Base-by-base conservation (phyloP, 1,140 invertebrate species). In the Triops cancriformis region DNA sequence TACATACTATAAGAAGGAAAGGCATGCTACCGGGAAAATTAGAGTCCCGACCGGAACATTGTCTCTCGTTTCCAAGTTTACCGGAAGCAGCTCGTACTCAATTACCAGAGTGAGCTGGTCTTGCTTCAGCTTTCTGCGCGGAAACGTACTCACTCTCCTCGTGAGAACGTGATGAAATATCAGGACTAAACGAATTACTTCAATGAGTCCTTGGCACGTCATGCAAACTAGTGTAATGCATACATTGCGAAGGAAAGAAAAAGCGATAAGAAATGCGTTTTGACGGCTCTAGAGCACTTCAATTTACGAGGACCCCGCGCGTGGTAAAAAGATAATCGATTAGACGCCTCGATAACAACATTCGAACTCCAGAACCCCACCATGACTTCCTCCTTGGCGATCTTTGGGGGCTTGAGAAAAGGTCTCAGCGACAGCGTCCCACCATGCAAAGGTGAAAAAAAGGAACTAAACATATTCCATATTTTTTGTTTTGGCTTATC, bases 221-320 rank as follows among this genome's bases (percentile, higher is more conserved):
- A 18, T 64, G 51, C n/a, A 64, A 64, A 64, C 18, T 64, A 12
- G 51, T 64, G 23, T 64, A 23, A n/a, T 18, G 18, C 51, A 64
- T n/a, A 18, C 23, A 64, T 64, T 64, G 2, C 45, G 45, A 64
- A 64, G 23, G 23, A 64, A 64, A 14, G 23, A 6, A 23, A 64
- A 11, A 64, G n/a, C 18, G 51, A 64, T n/a, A 64, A 64, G 18
- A 23, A 23, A 23, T 64, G 18, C 4, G 51, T 23, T 23, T 64
- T 64, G 51, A 64, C 51, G 51, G 51, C 51, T 64, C 51, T 14
- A 23, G 51, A 64, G 51, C 51, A 64, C 51, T 6, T 64, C 51
- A 64, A 64, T 64, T 64, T 64, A 64, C 51, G 51, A 64, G 51
- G 51, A 64, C 51, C 51, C 23, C 7, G 51, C 51, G 51, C 51